phyloP scores from a whole-genome alignment of 2,113 vertebrate genomes.

The Sinocyclocheilus anophthalmus region DNA sequence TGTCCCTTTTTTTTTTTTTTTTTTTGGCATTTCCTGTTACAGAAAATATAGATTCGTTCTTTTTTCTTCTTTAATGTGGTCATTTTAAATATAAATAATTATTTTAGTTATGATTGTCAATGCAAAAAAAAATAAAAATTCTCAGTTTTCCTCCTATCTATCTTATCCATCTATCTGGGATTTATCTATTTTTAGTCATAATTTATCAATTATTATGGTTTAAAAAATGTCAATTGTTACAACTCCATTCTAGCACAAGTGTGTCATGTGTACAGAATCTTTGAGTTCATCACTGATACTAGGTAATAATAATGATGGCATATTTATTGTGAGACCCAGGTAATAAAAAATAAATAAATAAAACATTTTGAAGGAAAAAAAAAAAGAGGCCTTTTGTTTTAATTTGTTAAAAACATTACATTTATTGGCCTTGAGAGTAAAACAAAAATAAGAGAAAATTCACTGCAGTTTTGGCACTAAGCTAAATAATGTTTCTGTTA shows the following conservation, averaged over 20 bases:
- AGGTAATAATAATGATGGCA: not conserved
- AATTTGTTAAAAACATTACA: slow-evolving; percentile 79
- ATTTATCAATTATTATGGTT: too few relatives aligned
- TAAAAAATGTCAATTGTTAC: not conserved
- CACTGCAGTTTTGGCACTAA: slow-evolving; percentile 81
- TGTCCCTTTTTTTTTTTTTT: not conserved
- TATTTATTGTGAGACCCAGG: not conserved
- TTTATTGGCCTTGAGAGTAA: slow-evolving; percentile 80
- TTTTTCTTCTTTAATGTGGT: not conserved
- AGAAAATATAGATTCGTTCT: too few relatives aligned
- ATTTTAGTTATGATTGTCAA: too few relatives aligned
- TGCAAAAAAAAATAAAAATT: too few relatives aligned
- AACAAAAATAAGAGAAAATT: slow-evolving; percentile 63
- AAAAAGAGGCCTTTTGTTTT: not conserved
- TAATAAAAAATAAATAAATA: too few relatives aligned
- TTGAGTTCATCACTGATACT: too few relatives aligned
- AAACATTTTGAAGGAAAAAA: not conserved
- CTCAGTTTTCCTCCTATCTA: too few relatives aligned
- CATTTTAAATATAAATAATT: too few relatives aligned
- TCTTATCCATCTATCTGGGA: too few relatives aligned
- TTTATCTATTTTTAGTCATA: not conserved
- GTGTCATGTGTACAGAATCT: too few relatives aligned
- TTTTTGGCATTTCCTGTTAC: too few relatives aligned
- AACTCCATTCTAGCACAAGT: not conserved
- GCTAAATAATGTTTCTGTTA: slow-evolving; percentile 72